Base-by-base conservation (phyloP, 2,888 invertebrate genomes). In the Eupithecia centaureata region DNA sequence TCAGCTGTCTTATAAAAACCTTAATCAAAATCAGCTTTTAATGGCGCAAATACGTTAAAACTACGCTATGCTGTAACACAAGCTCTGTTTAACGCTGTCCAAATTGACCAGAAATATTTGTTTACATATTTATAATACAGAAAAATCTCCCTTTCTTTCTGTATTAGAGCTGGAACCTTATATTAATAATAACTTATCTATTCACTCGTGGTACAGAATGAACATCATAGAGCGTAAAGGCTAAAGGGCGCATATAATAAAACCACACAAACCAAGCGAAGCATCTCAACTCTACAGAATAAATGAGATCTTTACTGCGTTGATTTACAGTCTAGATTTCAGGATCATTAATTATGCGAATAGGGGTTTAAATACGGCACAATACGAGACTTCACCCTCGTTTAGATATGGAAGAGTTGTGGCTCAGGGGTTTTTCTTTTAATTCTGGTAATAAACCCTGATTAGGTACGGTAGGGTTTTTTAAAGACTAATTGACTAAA, bases 311-410 rank as follows among this genome's bases (percentile, higher is more conserved):
- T 56, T 28, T n/a, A 38, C 30, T 38, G 8, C 38, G 15, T 28
- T 27, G 35, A 59, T 47, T 59, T 59, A 35, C 15, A n/a, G 38
- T 38, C 54, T 30, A 56, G 30, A 56, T 56, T 56, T 28, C 28
- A 56, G 27, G 10, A n/a, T 27, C 54, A 28, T 56, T 56, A 30
- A 56, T 56, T 56, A 56, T 56, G 54, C 54, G 30, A 28, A 28
- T 7, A n/a, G 28, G n/a, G 54, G 47, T 47, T 47, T 47, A 47
- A 47, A 47, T 22, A 10, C 22, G 18, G 47, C 22, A 22, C 47
- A 47, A 22, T 22, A 47, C 10, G 18, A 22, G 22, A 8, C 42
- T 42, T 42, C 42, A 22, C 47, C 28, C 30, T 56, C 54, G n/a
- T 13, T 56, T 56, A 56, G 54, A 30, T 18, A 56, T n/a, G 30